Base-by-base conservation (phyloP, 2,888 invertebrate genomes). In the Epinotia brunnichana region DNA sequence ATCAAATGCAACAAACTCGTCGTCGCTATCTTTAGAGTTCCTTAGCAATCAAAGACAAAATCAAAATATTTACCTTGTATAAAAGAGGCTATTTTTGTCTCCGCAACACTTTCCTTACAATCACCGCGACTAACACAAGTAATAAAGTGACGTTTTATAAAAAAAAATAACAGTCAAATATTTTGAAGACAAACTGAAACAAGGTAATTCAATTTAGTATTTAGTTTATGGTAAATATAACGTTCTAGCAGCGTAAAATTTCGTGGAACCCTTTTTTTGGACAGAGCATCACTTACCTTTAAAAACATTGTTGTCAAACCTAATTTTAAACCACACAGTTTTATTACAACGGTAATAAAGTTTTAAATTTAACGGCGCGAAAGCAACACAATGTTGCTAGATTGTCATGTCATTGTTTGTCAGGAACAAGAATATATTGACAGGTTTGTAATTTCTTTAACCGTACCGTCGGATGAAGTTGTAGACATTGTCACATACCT, bases 401-500 rank as follows among this genome's bases (percentile, higher is more conserved):
- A 70, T 56, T 53, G 70, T 71, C 71, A 61, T 67, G 66, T 66
- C 66, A 66, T 68, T 68, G 72, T 68, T 62, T 71, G 71, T 24
- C 60, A 39, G 72, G 56, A 72, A 71, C 71, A 62, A 68, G 68
- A 73, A 73, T 73, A 72, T 67, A 68, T 73, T 73, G 72, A 68
- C 72, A 73, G 54, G 68, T 73, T 73, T 73, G 68, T 73, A 73
- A 68, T 68, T 56, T 57, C 53, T 67, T 56, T 48, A 71, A 54
- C 66, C 64, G 61, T 68, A 68, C 72, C 68, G 53, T 66, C 62
- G 68, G 68, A 73, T 73, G 72, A 73, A 73, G 72, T 68, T 73
- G 72, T 73, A 73, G 72, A 73, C 72, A 73, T 72, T 73, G 68
- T 73, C 70, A 82, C 83, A 76, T 87, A 87, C 87, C 87, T 87